phyloP scores from a whole-genome alignment of 2,888 invertebrate species.

The Drosophila anomalata region DNA sequence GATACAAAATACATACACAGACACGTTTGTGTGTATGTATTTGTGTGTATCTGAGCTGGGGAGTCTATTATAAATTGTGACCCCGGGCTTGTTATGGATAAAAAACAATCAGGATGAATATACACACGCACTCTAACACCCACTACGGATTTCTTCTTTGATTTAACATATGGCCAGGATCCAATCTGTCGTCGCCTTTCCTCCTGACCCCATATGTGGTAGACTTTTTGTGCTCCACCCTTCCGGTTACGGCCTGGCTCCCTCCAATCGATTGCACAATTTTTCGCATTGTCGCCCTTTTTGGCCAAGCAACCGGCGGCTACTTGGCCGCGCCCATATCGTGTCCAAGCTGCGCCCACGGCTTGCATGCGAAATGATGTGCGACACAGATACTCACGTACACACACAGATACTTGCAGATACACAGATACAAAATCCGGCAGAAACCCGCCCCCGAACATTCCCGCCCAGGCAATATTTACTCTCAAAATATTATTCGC shows the following conservation, averaged over 20 bases:
- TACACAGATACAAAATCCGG: slow-evolving; percentile 9
- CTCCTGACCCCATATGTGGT: not conserved
- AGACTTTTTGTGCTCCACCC: slow-evolving; percentile 19
- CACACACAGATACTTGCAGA: slow-evolving; percentile 3
- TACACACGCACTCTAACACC: slow-evolving; percentile 33
- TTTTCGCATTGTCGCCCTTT: slow-evolving; percentile 80
- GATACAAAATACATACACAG: slow-evolving; percentile 35
- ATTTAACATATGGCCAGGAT: slow-evolving; percentile 51
- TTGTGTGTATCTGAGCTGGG: not conserved
- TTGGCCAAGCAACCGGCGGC: slow-evolving; percentile 70
- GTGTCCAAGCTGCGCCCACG: slow-evolving; percentile 68
- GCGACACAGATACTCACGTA: slow-evolving; percentile 10
- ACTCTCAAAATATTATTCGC: slow-evolving; percentile 70
- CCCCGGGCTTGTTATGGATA: slow-evolving; percentile 69
- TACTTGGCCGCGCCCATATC: slow-evolving; percentile 66
- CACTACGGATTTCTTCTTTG: slow-evolving; percentile 54
- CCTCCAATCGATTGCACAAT: slow-evolving; percentile 78
- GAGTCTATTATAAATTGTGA: slow-evolving; percentile 66
- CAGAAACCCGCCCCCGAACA: slow-evolving; percentile 12
- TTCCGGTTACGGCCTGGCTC: slow-evolving; percentile 9
- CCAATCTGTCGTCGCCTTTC: slow-evolving; percentile 23
- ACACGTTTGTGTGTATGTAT: not conserved
- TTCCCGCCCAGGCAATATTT: slow-evolving; percentile 57
- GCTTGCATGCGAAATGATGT: slow-evolving; percentile 69
- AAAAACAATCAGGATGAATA: slow-evolving; percentile 67